phyloP scores from a whole-genome alignment of 1,140 invertebrate genomes.

The Formica selysi region DNA sequence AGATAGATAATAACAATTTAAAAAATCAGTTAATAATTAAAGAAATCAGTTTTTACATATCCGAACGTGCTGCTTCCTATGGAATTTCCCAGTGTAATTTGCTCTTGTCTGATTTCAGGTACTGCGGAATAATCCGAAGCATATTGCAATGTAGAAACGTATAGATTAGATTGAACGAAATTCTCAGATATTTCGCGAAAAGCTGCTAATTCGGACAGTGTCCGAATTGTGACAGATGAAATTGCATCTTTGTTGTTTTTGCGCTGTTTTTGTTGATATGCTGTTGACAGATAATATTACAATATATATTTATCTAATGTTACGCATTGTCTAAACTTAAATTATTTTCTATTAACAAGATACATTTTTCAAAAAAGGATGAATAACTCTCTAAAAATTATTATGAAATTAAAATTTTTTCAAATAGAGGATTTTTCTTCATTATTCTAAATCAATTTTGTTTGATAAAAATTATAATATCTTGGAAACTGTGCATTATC shows the following conservation, averaged over 20 bases:
- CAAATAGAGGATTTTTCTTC: too few relatives aligned
- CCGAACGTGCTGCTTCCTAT: slow-evolving; percentile 98
- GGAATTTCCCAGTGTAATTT: slow-evolving; percentile 94
- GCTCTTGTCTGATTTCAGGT: slow-evolving; percentile 93
- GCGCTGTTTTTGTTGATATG: slow-evolving; percentile 83
- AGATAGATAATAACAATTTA: too few relatives aligned
- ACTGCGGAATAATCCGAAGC: slow-evolving; percentile 88
- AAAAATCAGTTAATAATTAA: too few relatives aligned
- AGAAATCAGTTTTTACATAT: slow-evolving; percentile 88
- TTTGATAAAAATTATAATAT: too few relatives aligned
- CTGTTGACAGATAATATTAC: slow-evolving; percentile 73
- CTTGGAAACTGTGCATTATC: too few relatives aligned
- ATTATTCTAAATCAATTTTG: too few relatives aligned
- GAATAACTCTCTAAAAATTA: too few relatives aligned
- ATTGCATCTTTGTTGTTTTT: slow-evolving; percentile 88
- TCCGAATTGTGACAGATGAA: slow-evolving; percentile 78
- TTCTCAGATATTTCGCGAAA: slow-evolving; percentile 93
- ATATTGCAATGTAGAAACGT: slow-evolving; percentile 89
- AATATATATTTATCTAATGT: slow-evolving; percentile 15
- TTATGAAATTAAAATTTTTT: too few relatives aligned
- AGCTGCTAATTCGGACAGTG: slow-evolving; percentile 93
- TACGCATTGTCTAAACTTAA: not conserved
- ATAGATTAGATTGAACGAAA: slow-evolving; percentile 94
- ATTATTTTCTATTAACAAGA: slow-evolving; percentile 23
- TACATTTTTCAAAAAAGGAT: not conserved